These are phyloP conservation scores for Ciona savignyi DNA, from an alignment of 23 tunicate species.

Conservation along the genomic window DNA sequence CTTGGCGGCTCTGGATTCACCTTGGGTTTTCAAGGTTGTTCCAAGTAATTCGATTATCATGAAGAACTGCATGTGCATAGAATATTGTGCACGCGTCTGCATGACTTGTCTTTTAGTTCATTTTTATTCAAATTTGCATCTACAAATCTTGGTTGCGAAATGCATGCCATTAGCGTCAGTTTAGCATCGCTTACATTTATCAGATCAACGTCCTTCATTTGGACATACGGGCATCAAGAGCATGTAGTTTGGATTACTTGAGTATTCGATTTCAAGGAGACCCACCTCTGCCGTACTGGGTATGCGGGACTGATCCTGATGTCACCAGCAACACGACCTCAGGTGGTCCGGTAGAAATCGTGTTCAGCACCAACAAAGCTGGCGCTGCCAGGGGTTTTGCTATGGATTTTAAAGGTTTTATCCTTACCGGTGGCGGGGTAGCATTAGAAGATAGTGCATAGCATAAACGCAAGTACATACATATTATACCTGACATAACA, in stretches of 20 bases:
- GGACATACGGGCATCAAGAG: slow-evolving; percentile 4
- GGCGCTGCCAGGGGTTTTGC: slow-evolving; percentile 16
- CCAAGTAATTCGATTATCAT: too few species aligned
- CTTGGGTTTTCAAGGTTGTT: slow-evolving; percentile 33
- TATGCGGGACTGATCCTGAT: slow-evolving; percentile 23
- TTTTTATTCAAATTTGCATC: too few species aligned
- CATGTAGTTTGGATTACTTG: slow-evolving; percentile 9
- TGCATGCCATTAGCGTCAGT: too few species aligned
- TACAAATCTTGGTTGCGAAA: too few species aligned
- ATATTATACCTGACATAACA: too few species aligned
- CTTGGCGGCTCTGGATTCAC: slow-evolving; percentile 47
- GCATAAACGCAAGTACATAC: too few species aligned
- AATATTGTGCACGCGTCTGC: too few species aligned
- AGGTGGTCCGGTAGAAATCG: slow-evolving; percentile 11
- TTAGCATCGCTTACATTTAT: too few species aligned
- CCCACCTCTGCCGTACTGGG: neutral
- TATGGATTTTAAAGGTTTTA: slow-evolving; percentile 18
- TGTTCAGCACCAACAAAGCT: slow-evolving; percentile 1
- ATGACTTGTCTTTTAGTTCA: too few species aligned
- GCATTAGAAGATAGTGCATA: too few species aligned
- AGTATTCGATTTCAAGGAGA: slow-evolving; percentile 18
- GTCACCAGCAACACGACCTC: slow-evolving; percentile 8
- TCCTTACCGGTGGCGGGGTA: too few species aligned
- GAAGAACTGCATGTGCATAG: too few species aligned
- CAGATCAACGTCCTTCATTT: slow-evolving; percentile 10